Evolutionary conservation across 2,797 vertebrate species (phyloP).

Genomic region (Siniperca undulata): DNA sequence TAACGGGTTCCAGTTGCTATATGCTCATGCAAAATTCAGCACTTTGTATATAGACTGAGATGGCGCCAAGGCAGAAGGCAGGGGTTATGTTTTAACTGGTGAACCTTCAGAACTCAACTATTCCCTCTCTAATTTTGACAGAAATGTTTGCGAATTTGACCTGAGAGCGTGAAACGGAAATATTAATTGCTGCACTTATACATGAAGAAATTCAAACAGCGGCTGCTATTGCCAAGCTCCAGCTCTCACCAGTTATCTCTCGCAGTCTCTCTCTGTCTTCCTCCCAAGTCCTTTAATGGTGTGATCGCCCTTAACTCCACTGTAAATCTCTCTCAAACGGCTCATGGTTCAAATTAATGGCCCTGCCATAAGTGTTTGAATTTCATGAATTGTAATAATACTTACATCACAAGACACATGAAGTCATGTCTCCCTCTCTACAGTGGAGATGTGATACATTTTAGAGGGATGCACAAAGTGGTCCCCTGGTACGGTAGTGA

Average conservation of each 20-base stretch:
- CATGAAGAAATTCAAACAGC: slow-evolving; percentile 57
- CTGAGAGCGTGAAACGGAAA: slow-evolving; percentile 63
- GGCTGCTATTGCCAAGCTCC: slow-evolving; percentile 25
- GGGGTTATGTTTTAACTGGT: slow-evolving; percentile 77
- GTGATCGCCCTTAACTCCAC: slow-evolving; percentile 80
- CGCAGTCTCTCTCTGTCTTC: slow-evolving; percentile 58
- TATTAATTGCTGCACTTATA: slow-evolving; percentile 76
- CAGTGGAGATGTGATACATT: slow-evolving; percentile 95
- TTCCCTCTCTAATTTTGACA: slow-evolving; percentile 60
- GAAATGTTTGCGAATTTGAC: slow-evolving; percentile 72
- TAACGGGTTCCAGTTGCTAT: slow-evolving; percentile 79
- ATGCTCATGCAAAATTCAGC: slow-evolving; percentile 83
- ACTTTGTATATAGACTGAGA: slow-evolving; percentile 73
- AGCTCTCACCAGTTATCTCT: slow-evolving; percentile 59
- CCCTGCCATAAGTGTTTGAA: slow-evolving; percentile 93
- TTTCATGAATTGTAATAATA: slow-evolving; percentile 99
- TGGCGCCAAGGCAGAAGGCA: slow-evolving; percentile 64
- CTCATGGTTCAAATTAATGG: slow-evolving; percentile 94
- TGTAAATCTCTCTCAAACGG: slow-evolving; percentile 93
- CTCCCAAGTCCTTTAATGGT: slow-evolving; percentile 78
- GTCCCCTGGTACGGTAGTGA: slow-evolving; percentile 95
- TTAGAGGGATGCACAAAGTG: slow-evolving; percentile 95
- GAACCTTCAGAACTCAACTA: slow-evolving; percentile 66
- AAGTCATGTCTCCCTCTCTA: slow-evolving; percentile 96
- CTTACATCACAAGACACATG: slow-evolving; percentile 99